Conservation (phyloP, 2,888 invertebrate genomes). For the Himalopsyche anomala region DNA sequence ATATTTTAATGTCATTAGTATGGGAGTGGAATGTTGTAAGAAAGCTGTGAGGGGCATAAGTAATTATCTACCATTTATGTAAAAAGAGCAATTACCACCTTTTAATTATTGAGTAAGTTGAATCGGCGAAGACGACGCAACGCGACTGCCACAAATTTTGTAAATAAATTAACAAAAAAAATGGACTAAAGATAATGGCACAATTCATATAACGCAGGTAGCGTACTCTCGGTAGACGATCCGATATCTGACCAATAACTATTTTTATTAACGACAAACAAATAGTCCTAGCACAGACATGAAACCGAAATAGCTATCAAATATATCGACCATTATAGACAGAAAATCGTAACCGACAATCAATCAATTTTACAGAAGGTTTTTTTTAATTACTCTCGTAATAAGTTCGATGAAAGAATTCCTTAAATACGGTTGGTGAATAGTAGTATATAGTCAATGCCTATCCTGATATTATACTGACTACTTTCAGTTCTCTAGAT, state of each 20-base stretch:
- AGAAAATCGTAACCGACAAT: no score
- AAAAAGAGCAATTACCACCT: background rate
- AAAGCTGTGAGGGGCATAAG: background rate
- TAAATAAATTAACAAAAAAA: constrained; percentile 31
- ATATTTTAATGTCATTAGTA: no score
- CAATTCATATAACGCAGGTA: background rate
- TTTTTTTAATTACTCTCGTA: no score
- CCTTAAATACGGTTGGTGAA: no score
- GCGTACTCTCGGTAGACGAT: background rate
- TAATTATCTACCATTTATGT: background rate
- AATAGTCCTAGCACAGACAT: no score
- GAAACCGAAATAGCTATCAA: no score
- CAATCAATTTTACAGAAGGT: no score
- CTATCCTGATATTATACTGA: no score
- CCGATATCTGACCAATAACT: background rate
- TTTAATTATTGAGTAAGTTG: background rate
- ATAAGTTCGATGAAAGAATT: no score
- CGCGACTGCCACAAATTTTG: background rate
- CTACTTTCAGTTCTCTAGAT: no score
- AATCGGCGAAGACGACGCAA: background rate
- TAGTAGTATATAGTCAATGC: no score
- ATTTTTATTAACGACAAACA: background rate
- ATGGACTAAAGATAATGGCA: background rate
- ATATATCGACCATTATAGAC: no score
- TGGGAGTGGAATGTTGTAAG: background rate